A percentile compares a stretch with the other conserved stretches of the same genome.
phyloP scores from a whole-genome alignment of 2,888 invertebrate genomes.

The Aphidoletes aphidimyza region DNA sequence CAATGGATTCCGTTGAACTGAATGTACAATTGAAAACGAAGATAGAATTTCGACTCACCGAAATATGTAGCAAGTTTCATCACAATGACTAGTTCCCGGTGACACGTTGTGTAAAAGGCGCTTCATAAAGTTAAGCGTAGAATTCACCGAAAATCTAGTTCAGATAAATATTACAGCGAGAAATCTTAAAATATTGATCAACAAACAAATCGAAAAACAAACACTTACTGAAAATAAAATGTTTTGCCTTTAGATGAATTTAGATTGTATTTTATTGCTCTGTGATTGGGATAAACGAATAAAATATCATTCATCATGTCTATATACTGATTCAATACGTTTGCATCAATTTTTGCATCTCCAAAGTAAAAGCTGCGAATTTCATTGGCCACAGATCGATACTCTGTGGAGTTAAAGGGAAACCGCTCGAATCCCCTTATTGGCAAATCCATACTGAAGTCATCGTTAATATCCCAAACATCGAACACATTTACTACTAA shows the following conservation, averaged over 20 bases:
- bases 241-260: slow-evolving; percentile 3
- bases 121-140: background rate
- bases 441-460: too few relatives aligned
- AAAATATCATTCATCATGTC: slow-evolving; percentile 9
- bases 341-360: background rate
- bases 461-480: too few relatives aligned
- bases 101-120: background rate
- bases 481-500: too few relatives aligned
- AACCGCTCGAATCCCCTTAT: too few relatives aligned
- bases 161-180: background rate
- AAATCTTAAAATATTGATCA: background rate
- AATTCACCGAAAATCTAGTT: background rate
- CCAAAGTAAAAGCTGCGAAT: slow-evolving; percentile 54
- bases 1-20: background rate
- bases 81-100: slow-evolving; percentile 52
- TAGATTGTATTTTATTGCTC: background rate
- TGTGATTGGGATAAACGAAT: slow-evolving; percentile 51
- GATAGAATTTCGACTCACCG: background rate
- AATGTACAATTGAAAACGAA: too few relatives aligned
- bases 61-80: slow-evolving; percentile 54
- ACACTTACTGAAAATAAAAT: slow-evolving; percentile 33
- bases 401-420: too few relatives aligned
- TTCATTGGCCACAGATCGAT: too few relatives aligned
- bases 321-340: background rate
- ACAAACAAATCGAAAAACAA: background rate